Evolutionary conservation across 2,113 vertebrate genomes (phyloP), one percentile per base, ranked within the genome.

Genomic region (Tupaia tana): DNA sequence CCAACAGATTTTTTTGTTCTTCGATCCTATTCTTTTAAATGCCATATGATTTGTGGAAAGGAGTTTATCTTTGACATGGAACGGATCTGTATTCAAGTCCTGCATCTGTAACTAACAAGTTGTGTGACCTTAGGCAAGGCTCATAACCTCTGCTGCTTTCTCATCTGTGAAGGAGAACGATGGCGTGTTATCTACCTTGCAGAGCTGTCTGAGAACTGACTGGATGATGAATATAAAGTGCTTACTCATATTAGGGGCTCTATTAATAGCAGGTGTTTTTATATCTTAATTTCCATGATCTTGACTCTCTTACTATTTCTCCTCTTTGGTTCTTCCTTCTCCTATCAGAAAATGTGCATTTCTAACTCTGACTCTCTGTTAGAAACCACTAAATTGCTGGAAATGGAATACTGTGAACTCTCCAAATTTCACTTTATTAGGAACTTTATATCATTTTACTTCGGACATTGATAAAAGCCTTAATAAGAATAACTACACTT

Each of bases 31-130:
- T 10, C 14, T 63, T 80, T 75, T 52, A 94, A 95, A 93, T 75
- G 58, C 61, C 12, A 43, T 13, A 34, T 95, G 95, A 93, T 96
- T 97, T 96, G 66, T 95, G 75, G 78, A 43, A 67, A 67, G 83
- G 54, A 1, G 13, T 89, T 88, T 84, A 94, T 63, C 25, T 92
- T 90, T 86, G 15, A 92, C 85, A 85, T 90, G 27, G 96, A 96
- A 31, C 43, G 90, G 43, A 83, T 9, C 14, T 54, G 22, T 13
- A 34, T 84, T 96, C 82, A 93, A 73, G 19, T 77, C 61, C 73
- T 89, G 52, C 66, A 63, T 91, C 79, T 56, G 75, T 66, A 88
- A 25, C 63, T 83, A 66, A 1, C 43, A 64, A 82, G n/a, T 54
- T 90, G 52, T 82, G 16, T 96, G 94, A 75, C 81, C 56, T 84